A percentile compares a stretch with the other conserved stretches of the same genome.
phyloP scores from a whole-genome alignment of 2,797 vertebrate species.

The Molossus molossus region DNA sequence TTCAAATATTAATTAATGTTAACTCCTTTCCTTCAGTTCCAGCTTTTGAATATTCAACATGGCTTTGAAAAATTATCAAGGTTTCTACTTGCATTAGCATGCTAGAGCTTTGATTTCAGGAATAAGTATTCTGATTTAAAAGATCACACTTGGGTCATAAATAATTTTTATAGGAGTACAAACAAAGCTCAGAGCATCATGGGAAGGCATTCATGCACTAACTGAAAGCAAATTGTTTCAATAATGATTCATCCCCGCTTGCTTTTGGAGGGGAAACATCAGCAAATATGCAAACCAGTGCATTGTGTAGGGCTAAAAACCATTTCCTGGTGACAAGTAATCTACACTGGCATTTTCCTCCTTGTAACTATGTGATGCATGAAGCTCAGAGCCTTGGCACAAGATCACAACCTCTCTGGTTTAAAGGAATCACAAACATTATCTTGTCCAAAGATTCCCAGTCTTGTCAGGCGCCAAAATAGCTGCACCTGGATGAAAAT shows the following conservation, averaged over 20 bases:
- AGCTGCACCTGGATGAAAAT: constrained; percentile 44
- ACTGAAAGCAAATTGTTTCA: constrained; percentile 93
- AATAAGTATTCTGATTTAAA: constrained; percentile 94
- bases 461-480: not conserved
- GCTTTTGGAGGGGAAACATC: constrained; percentile 90
- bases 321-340: constrained; percentile 85
- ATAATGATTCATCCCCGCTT: constrained; percentile 92
- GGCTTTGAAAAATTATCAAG: constrained; percentile 96
- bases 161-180: constrained; percentile 94
- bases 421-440: constrained; percentile 57
- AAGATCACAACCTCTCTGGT: not conserved
- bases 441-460: constrained; percentile 19
- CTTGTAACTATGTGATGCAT: constrained; percentile 71
- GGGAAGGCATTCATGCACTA: constrained; percentile 93
- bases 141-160: constrained; percentile 93
- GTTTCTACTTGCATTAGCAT: constrained; percentile 92
- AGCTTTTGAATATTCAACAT: constrained; percentile 99
- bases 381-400: constrained; percentile 33
- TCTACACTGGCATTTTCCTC: constrained; percentile 84
- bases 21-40: constrained; percentile 95
- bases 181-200: constrained; percentile 93
- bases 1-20: constrained; percentile 99
- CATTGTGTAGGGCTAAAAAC: constrained; percentile 86
- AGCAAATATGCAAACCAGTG: constrained; percentile 90
- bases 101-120: constrained; percentile 94